phyloP scores from a whole-genome alignment of 1,140 invertebrate species.

The Euura lappo region DNA sequence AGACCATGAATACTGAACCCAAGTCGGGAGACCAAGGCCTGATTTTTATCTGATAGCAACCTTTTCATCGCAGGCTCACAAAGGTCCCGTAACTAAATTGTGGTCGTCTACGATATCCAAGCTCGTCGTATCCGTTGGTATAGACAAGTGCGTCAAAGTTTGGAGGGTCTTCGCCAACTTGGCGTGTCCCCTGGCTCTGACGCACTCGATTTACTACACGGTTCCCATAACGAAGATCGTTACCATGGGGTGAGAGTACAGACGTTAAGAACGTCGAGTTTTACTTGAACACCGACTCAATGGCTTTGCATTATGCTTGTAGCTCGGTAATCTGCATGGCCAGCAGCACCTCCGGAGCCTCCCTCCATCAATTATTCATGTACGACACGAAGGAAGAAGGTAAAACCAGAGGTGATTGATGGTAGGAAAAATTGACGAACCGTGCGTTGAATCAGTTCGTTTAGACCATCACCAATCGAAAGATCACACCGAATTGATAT shows the following conservation, averaged over 20 bases:
- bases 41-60: background rate
- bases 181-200: slow-evolving; percentile 19
- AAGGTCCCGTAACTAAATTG: slow-evolving; percentile 20
- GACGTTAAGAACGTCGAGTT: background rate
- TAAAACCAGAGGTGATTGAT: slow-evolving; percentile 17
- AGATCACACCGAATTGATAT: slow-evolving; percentile 30
- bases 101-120: slow-evolving; percentile 10
- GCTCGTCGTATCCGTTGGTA: slow-evolving; percentile 28
- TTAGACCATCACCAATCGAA: slow-evolving; percentile 30
- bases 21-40: background rate
- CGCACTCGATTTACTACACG: slow-evolving; percentile 28
- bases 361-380: slow-evolving; percentile 34
- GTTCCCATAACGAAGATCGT: slow-evolving; percentile 25
- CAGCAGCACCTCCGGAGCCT: slow-evolving; percentile 21
- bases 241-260: slow-evolving; percentile 28
- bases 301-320: background rate
- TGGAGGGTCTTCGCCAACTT: slow-evolving; percentile 34
- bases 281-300: too few relatives aligned
- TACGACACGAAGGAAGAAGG: slow-evolving; percentile 30
- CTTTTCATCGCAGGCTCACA: slow-evolving; percentile 19
- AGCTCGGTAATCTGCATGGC: slow-evolving; percentile 31
- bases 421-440: background rate
- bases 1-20: background rate
- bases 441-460: slow-evolving; percentile 19
- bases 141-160: slow-evolving; percentile 33